These are phyloP conservation scores for Dromas ardeola DNA, from an alignment of 2,113 vertebrate genomes.

Conservation along the genomic window DNA sequence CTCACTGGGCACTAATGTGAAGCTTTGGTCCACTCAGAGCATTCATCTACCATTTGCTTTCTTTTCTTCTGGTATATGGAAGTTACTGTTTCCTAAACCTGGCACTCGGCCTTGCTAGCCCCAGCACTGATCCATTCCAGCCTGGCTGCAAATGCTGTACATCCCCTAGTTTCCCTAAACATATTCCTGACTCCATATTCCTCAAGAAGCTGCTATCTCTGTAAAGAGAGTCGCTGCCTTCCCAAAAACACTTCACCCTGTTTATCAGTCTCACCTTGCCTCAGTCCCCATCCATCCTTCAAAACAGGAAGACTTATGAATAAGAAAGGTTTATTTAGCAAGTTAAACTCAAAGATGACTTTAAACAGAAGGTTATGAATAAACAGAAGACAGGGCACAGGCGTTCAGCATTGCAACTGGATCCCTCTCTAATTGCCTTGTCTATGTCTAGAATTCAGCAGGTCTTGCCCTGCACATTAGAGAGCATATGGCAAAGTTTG, in stretches of 20 bases:
- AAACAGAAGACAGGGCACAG: neutral
- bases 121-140: neutral
- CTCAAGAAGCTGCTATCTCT: neutral
- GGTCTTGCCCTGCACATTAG: neutral
- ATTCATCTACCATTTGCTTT: neutral
- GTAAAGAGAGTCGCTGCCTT: neutral
- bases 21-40: neutral
- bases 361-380: neutral
- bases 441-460: neutral
- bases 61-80: neutral
- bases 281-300: neutral
- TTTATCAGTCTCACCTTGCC: neutral
- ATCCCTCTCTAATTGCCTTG: neutral
- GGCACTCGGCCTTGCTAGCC: neutral
- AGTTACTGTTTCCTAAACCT: neutral
- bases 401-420: neutral
- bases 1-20: neutral
- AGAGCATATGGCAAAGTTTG: neutral
- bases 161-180: neutral
- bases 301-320: neutral
- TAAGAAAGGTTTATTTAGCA: neutral
- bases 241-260: neutral
- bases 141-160: neutral
- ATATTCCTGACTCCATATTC: neutral
- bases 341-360: constrained; percentile 3